phyloP scores from a whole-genome alignment of 2,113 vertebrate species.

The Sorex fumeus region DNA sequence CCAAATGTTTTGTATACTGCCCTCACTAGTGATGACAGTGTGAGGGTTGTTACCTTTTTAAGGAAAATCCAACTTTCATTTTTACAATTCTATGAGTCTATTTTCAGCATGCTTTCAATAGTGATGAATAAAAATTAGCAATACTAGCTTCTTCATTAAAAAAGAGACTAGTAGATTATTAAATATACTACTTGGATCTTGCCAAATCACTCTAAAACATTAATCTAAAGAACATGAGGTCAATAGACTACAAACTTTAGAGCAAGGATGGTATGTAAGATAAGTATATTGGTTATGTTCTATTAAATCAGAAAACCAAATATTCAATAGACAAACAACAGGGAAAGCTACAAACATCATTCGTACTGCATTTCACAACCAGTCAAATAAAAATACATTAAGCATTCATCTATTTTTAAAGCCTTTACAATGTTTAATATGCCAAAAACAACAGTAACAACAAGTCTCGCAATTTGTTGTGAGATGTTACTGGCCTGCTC shows the following conservation, averaged over 20 bases:
- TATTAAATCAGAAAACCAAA: constrained; percentile 7
- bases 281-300: neutral
- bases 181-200: neutral
- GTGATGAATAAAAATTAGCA: constrained; percentile 20
- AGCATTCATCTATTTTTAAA: constrained; percentile 25
- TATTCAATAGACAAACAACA: neutral
- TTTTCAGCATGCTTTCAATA: constrained; percentile 12
- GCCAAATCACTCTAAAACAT: constrained; percentile 49
- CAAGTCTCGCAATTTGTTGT: too few relatives aligned
- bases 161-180: neutral
- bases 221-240: constrained; percentile 22
- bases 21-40: neutral
- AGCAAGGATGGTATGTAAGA: neutral
- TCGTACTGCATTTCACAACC: neutral
- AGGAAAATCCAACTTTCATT: constrained; percentile 17
- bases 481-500: too few relatives aligned
- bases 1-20: neutral
- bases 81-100: constrained; percentile 21
- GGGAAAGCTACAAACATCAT: neutral
- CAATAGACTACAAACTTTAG: constrained; percentile 39
- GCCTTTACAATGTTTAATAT: too few relatives aligned
- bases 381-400: constrained; percentile 39
- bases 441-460: too few relatives aligned
- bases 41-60: neutral
- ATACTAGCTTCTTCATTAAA: constrained; percentile 20